Conservation (phyloP, 2,888 invertebrate genomes). For the Suillia variegata region DNA sequence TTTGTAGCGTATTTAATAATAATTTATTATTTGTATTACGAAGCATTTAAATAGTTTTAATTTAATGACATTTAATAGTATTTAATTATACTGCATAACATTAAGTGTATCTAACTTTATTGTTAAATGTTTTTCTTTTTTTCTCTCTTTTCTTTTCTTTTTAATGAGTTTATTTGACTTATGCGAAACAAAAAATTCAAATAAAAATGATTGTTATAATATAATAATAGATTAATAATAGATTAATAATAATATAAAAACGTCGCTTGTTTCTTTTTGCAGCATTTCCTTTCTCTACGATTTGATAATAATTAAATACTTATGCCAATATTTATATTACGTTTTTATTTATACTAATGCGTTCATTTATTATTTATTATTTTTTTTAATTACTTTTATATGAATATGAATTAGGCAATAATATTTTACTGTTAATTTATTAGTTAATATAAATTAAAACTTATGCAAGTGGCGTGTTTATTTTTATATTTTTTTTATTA, state of each 20-base stretch:
- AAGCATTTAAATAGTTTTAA: constrained; percentile 9
- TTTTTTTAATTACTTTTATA: constrained; percentile 11
- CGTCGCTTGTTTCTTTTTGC: no score
- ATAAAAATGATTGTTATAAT: no score
- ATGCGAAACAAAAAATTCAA: no score
- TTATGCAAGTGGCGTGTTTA: background rate
- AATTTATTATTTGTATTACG: constrained; percentile 3
- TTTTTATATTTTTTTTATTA: constrained; percentile 10
- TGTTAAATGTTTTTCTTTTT: background rate
- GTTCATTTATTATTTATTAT: no score
- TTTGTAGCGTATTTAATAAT: constrained; percentile 13
- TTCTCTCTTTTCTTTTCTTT: background rate
- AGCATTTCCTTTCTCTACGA: no score
- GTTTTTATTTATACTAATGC: no score
- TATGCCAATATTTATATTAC: no score
- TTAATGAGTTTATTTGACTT: background rate
- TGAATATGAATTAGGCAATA: background rate
- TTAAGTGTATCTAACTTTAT: background rate
- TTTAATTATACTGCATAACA: background rate
- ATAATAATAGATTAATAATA: no score
- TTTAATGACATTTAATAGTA: constrained; percentile 6
- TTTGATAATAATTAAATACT: no score
- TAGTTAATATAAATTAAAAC: background rate
- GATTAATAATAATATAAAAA: no score
- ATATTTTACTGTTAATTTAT: background rate